Evolutionary conservation across 2,113 vertebrate species (phyloP), one percentile per base, ranked within the genome.

Genomic region (Cervus canadensis): DNA sequence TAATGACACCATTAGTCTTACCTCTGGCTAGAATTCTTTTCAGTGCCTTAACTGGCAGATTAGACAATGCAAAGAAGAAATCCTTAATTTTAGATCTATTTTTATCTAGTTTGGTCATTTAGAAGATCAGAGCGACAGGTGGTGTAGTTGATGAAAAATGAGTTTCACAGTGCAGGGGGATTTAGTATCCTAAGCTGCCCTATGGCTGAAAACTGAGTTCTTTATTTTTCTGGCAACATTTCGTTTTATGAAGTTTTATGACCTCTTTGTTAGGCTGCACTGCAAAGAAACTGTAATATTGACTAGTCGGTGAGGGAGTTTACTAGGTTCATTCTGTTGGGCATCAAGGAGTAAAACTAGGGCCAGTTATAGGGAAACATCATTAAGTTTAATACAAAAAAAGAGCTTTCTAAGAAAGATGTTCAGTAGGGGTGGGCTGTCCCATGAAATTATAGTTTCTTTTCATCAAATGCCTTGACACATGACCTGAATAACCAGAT

Each of bases 191-290:
- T 78, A 45, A 93, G 83, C 79, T 89, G 48, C 67, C 81, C 56
- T 67, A 0, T 89, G 84, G 14, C 84, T 89, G 52, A 94, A 81
- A 93, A 96, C 78, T 54, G 40, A 96, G 28, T 95, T 97, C 93
- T 97, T 86, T 91, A 57, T 97, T 97, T 83, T 90, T 95, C 62
- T 89, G 88, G 83, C 40, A 84, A 50, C 87, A 56, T 93, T 97
- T 87, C 60, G n/a, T 81, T 23, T 33, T n/a, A 81, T 79, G 30
- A 60, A 87, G 84, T 96, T 96, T 92, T 88, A 91, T 94, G 82
- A 87, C 87, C 33, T 97, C 30, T 93, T 93, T 95, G 56, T 97
- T 94, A 93, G 95, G 82, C 85, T 90, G 43, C 14, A 79, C 56
- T 92, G 91, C 57, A 85, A 64, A 89, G 83, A 96, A 64, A 91